Evolutionary conservation across 2,797 vertebrate genomes (phyloP).

Genomic region (Muscicapa comitata): DNA sequence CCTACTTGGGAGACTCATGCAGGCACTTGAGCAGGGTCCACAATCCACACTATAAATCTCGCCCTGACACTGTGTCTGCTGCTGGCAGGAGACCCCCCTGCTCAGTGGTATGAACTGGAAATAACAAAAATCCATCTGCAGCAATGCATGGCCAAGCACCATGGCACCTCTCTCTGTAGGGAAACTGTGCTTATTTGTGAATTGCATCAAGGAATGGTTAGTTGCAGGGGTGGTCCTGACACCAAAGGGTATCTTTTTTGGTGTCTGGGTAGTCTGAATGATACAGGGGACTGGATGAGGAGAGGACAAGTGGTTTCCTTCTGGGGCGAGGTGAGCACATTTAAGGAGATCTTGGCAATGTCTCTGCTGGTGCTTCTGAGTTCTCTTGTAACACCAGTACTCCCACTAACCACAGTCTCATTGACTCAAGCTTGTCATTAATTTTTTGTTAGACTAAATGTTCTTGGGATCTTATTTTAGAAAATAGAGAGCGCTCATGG

Average conservation of each 20-base stretch:
- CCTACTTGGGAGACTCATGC: background rate
- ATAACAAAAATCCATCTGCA: background rate
- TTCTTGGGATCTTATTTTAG: background rate
- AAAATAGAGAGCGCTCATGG: background rate
- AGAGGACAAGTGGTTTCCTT: background rate
- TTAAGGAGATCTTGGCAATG: background rate
- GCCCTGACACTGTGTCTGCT: background rate
- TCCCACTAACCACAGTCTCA: background rate
- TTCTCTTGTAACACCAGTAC: background rate
- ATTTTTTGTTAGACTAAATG: background rate
- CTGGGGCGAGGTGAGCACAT: background rate
- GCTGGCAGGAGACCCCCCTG: background rate
- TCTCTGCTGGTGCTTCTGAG: background rate
- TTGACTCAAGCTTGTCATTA: background rate
- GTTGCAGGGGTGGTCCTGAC: background rate
- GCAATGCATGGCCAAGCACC: background rate
- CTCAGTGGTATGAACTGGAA: background rate
- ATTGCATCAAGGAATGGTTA: background rate
- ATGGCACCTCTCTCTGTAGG: background rate
- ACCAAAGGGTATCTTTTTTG: background rate
- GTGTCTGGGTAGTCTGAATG: background rate
- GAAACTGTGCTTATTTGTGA: background rate
- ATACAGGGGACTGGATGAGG: background rate
- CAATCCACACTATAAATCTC: background rate
- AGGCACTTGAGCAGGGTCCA: background rate